Percentiles rank a stretch among this genome's conserved stretches.
phyloP scores from a whole-genome alignment of 37 sponge, comb jelly and placozoan genomes.

The Diacarnus erythraeanus region DNA sequence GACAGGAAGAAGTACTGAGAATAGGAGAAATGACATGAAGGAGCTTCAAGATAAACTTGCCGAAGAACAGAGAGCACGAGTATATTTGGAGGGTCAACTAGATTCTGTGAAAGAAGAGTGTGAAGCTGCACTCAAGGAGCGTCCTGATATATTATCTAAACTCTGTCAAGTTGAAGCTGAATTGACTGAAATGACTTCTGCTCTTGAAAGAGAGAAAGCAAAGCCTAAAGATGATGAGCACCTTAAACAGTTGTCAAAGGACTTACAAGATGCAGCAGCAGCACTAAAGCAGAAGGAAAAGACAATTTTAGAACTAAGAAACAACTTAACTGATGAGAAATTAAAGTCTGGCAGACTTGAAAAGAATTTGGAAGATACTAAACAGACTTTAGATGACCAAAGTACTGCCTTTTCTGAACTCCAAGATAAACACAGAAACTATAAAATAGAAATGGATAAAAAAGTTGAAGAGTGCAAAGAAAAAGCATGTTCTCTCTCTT shows the following conservation, averaged over 20 bases:
- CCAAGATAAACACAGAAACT: neutral
- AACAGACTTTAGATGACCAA: neutral
- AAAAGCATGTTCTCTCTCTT: neutral
- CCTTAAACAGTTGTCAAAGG: neutral
- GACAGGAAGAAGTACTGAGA: neutral
- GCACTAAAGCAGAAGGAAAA: conserved; percentile 29
- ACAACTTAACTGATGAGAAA: conserved; percentile 19
- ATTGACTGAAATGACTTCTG: conserved; percentile 19
- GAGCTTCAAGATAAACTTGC: conserved; percentile 30
- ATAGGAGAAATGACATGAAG: neutral
- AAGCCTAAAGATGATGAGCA: neutral
- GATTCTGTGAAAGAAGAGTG: conserved; percentile 66
- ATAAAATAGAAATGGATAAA: conserved; percentile 16
- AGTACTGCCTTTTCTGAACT: conserved; percentile 22
- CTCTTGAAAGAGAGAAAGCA: conserved; percentile 12
- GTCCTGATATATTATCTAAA: conserved; percentile 49
- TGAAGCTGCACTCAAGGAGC: conserved; percentile 43
- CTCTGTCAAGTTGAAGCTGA: conserved; percentile 54
- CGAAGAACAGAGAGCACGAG: conserved; percentile 25
- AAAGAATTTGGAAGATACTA: conserved; percentile 4
- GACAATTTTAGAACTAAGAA: conserved; percentile 1
- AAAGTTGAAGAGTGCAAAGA: conserved; percentile 27
- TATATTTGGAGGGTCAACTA: conserved; percentile 64
- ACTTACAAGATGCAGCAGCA: neutral
- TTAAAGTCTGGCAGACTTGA: conserved; percentile 4